A percentile compares a stretch with the other conserved stretches of the same genome.
These are phyloP conservation scores for Venustaconcha ellipsiformis DNA, from an alignment of 1,140 invertebrate species.

Conservation along the genomic window DNA sequence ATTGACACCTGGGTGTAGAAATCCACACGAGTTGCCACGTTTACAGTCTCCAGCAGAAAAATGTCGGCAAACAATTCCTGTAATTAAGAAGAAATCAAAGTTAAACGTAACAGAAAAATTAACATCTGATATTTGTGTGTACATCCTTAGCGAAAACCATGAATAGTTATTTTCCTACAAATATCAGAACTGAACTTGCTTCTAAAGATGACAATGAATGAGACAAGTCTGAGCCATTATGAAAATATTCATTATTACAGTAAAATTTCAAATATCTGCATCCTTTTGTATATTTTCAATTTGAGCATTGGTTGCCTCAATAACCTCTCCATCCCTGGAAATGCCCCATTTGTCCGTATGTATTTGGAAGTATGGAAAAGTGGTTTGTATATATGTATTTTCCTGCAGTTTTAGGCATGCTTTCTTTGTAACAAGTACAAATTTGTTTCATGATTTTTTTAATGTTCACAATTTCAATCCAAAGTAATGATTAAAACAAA, in stretches of 20 bases:
- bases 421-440: no score
- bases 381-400: no score
- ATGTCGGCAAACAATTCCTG: slow-evolving; percentile 49
- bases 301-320: no score
- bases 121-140: neutral
- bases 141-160: neutral
- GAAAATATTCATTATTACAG: neutral
- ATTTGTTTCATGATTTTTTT: no score
- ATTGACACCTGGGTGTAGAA: slow-evolving; percentile 58
- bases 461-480: no score
- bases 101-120: slow-evolving; percentile 8
- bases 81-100: slow-evolving; percentile 31
- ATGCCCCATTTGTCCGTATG: no score
- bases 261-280: no score
- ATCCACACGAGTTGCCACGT: slow-evolving; percentile 51
- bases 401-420: no score
- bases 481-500: no score
- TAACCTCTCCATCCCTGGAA: no score
- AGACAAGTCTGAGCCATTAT: neutral
- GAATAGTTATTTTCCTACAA: slow-evolving; percentile 1
- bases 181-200: neutral
- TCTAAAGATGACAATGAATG: neutral
- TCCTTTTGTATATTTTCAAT: no score
- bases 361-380: no score
- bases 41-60: slow-evolving; percentile 52